Evolutionary conservation across 2,797 vertebrate species (phyloP).

Genomic region (Rhinatrema bivittatum): DNA sequence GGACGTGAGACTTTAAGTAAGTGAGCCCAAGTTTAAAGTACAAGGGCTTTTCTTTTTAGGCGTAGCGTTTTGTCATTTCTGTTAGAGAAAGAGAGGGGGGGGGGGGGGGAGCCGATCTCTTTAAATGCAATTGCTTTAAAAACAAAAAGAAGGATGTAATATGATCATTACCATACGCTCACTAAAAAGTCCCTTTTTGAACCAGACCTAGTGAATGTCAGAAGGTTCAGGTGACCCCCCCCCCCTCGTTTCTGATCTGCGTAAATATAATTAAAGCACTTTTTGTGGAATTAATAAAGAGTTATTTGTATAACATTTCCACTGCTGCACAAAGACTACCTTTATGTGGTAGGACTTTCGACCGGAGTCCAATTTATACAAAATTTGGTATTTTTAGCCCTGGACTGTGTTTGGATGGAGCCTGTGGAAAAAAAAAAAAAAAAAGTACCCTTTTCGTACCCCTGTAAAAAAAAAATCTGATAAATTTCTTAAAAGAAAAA

Average conservation of each 20-base stretch:
- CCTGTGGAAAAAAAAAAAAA: conserved; percentile 75
- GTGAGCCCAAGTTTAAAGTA: too few relatives aligned
- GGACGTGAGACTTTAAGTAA: too few relatives aligned
- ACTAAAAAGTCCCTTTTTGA: too few relatives aligned
- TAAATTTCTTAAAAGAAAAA: conserved; percentile 72
- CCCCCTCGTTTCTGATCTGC: conserved; percentile 77
- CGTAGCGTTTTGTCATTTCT: too few relatives aligned
- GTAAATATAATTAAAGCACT: conserved; percentile 94
- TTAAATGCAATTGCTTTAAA: too few relatives aligned
- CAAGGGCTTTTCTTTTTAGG: too few relatives aligned
- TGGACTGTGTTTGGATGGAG: conserved; percentile 66
- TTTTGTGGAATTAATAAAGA: conserved; percentile 98
- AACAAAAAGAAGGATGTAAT: too few relatives aligned
- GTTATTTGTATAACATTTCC: conserved; percentile 97
- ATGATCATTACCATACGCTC: too few relatives aligned
- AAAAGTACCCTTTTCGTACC: conserved; percentile 65
- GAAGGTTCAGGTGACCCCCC: conserved; percentile 51
- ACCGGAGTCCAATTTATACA: conserved; percentile 89
- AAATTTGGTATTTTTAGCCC: conserved; percentile 92
- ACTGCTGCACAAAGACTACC: conserved; percentile 90
- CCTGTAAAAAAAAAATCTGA: conserved; percentile 79
- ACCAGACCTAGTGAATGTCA: too few relatives aligned
- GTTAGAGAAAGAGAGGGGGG: too few relatives aligned
- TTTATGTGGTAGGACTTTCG: conserved; percentile 80
- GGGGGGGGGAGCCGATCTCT: too few relatives aligned